Evolutionary conservation across 2,797 vertebrate genomes (phyloP).

Genomic region (Myiothlypis coronata): DNA sequence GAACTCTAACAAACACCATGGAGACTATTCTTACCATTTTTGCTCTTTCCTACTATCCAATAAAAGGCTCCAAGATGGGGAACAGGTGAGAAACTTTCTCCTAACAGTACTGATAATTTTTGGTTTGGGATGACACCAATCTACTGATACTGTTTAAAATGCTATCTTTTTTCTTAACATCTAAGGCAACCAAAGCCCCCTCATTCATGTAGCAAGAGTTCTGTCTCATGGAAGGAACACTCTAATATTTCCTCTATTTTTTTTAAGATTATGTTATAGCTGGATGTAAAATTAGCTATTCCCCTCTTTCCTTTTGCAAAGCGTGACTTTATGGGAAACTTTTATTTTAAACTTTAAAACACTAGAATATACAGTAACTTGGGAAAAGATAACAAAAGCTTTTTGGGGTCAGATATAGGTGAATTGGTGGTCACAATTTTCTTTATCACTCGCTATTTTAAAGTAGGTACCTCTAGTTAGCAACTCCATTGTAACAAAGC

Average conservation of each 20-base stretch:
- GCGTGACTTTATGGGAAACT: background rate
- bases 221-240: background rate
- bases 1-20: slow-evolving; percentile 93
- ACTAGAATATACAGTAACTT: background rate
- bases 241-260: background rate
- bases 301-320: background rate
- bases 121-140: background rate
- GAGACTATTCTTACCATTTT: slow-evolving; percentile 86
- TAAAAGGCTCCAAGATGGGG: slow-evolving; percentile 79
- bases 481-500: background rate
- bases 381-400: background rate
- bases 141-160: background rate
- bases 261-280: background rate
- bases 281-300: background rate
- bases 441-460: background rate
- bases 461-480: background rate
- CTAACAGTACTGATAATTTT: background rate
- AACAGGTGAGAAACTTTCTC: slow-evolving; percentile 80
- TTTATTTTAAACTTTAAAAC: background rate
- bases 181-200: background rate
- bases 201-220: background rate
- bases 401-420: background rate
- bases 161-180: background rate
- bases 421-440: background rate
- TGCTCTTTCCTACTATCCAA: slow-evolving; percentile 88